A percentile compares a stretch with the other conserved stretches of the same genome.
These are phyloP conservation scores for Zaprionus camerounensis DNA, from an alignment of 1,140 invertebrate genomes.

Conservation along the genomic window DNA sequence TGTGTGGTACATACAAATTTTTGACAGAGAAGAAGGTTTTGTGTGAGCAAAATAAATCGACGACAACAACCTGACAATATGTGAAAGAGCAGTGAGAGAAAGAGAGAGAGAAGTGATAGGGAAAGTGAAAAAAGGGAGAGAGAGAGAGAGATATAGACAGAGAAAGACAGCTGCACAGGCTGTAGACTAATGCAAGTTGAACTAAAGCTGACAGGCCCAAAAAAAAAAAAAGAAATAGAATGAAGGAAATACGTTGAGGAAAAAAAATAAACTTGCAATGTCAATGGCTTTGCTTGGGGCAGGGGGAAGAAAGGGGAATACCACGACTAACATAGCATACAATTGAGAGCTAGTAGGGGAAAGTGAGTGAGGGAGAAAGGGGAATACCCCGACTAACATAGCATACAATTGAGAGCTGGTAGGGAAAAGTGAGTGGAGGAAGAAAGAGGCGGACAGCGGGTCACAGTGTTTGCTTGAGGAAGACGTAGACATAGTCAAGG, in stretches of 20 bases:
- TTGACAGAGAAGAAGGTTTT: slow-evolving; percentile 18
- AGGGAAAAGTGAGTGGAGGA: background rate
- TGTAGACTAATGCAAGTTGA: background rate
- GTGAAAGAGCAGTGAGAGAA: slow-evolving; percentile 1
- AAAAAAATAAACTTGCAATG: slow-evolving; percentile 48
- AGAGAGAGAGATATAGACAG: background rate
- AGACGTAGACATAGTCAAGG: slow-evolving; percentile 40
- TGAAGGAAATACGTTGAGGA: slow-evolving; percentile 8
- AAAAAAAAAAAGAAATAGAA: background rate
- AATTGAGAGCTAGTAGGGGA: slow-evolving; percentile 25
- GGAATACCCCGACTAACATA: too few relatives aligned
- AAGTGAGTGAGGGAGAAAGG: background rate
- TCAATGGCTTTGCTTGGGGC: slow-evolving; percentile 37
- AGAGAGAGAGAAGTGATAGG: background rate
- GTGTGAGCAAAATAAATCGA: slow-evolving; percentile 41
- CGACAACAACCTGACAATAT: slow-evolving; percentile 33
- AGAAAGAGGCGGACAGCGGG: background rate
- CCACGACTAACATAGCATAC: slow-evolving; percentile 29
- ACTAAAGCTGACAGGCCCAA: slow-evolving; percentile 11
- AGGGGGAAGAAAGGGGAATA: background rate
- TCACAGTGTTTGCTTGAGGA: slow-evolving; percentile 12
- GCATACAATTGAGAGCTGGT: background rate
- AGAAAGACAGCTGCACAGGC: background rate
- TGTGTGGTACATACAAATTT: slow-evolving; percentile 40
- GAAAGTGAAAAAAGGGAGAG: background rate